Base-by-base conservation (phyloP, 2,797 vertebrate species). In the Mormyrops boulengeri region DNA sequence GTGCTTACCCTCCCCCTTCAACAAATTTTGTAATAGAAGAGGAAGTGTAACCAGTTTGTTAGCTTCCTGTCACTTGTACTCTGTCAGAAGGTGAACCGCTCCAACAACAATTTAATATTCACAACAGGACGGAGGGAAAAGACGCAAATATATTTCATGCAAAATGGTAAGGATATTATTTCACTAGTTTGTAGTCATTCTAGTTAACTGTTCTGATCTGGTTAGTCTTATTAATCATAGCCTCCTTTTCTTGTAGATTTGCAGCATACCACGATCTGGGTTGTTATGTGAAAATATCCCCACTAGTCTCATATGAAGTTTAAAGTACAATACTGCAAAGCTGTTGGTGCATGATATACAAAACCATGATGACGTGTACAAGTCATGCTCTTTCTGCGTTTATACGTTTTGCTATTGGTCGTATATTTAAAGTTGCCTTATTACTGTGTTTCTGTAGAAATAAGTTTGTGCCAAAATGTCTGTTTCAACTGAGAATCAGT, bases 101-200 rank as follows among this genome's bases (percentile, higher is more conserved):
- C 90, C 89, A 91, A 52, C 38, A 88, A 89, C 85, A 19, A 85
- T 2, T 89, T n/a, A 87, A 89, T 89, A 88, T 22, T 49, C 9
- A 73, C 91, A 91, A 90, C 90, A 90, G 62, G 88, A 89, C 91
- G 85, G 69, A 84, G 82, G 82, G 87, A 69, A 90, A 85, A 53
- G 77, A 92, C 82, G 12, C n/a, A 47, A 47, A 85, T 50, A 57
- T 87, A 77, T 66, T 88, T 88, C 69, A 88, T 86, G 41, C 50
- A 94, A 52, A 93, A 96, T 96, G 95, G 95, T 96, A 94, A 91
- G 95, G 93, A 55, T 92, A 89, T 82, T 91, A 90, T 91, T 85
- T 89, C 49, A n/a, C 22, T 90, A 44, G 84, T 82, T 91, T 88
- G 89, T 89, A 22, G 11, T 1, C 52, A 77, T 88, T 77, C 90